Base-by-base conservation (phyloP, 37 sponge, comb jelly and placozoan species). In the Dysidea cf. avara region DNA sequence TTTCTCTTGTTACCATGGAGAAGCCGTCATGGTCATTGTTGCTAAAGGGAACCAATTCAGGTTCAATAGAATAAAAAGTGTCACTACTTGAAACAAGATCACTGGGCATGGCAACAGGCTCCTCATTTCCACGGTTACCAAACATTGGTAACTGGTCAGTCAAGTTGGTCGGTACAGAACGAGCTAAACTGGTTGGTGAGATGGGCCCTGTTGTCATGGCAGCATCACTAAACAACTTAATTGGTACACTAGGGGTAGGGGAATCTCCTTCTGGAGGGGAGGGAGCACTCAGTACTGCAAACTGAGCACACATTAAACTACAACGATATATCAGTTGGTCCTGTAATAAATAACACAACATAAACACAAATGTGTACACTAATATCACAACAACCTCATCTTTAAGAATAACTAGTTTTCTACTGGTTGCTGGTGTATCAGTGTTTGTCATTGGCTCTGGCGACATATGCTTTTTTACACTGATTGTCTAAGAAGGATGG, bases 231-330 rank as follows among this genome's bases (percentile, higher is more conserved):
- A n/a, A n/a, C n/a, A n/a, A n/a, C n/a, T n/a, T n/a, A 21, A 53
- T 14, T 18, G 80, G 80, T 4, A 69, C 80, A 2, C 64, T 39
- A 16, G 90, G 84, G 39, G 79, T 49, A 47, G 84, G 84, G 37
- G 90, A 75, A 11, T 53, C 59, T 12, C 80, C 80, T 1, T 79
- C 84, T 35, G 90, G 90, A 35, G 90, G 90, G 36, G 46, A 33
- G n/a, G 90, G 90, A n/a, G 90, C 90, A 71, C 90, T 89, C 38
- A 89, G 76, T 71, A 89, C 81, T 28, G 90, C 85, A 50, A 83
- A 89, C 81, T 89, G 90, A 25, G 90, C 79, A 64, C 85, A 89
- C 84, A 83, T 83, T 1, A 89, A 80, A 25, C 85, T 76, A 75
- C 84, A 83, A 14, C 84, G 80, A 31, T 83, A 89, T 36, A 89